A percentile compares a stretch with the other conserved stretches of the same genome.
Conservation (phyloP, 92 coral and sea anemone species). For the Umimayanthus chanpuru region DNA sequence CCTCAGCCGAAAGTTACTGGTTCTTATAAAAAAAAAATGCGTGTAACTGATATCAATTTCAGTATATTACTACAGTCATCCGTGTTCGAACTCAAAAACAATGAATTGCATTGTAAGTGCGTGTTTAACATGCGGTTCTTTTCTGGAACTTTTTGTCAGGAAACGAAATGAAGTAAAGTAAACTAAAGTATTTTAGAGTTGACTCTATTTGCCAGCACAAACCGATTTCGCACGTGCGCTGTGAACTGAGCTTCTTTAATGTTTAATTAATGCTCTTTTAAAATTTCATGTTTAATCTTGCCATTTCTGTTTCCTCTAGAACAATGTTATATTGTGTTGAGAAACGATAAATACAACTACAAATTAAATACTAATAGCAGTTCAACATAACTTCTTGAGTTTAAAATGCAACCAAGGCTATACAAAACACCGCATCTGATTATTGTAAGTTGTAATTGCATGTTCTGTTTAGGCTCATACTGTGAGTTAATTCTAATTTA, state of each 20-base stretch:
- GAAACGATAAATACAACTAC: background rate
- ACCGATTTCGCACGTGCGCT: background rate
- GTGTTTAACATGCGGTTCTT: background rate
- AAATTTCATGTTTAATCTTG: background rate
- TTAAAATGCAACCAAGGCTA: background rate
- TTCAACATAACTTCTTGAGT: background rate
- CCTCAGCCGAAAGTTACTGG: too few species aligned
- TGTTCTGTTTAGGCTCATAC: constrained; percentile 18
- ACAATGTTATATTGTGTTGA: background rate
- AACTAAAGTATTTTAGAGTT: background rate
- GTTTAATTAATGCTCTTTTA: background rate
- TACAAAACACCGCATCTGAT: background rate
- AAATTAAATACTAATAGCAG: background rate
- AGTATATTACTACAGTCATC: background rate
- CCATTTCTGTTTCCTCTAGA: background rate
- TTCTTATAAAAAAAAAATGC: too few species aligned
- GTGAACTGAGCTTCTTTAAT: background rate
- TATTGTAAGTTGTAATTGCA: constrained; percentile 3
- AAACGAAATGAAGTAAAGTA: too few species aligned
- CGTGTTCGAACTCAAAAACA: background rate
- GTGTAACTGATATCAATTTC: background rate
- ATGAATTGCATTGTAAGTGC: background rate
- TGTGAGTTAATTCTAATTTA: constrained; percentile 27
- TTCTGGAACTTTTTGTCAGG: background rate
- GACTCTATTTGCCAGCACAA: background rate